Evolutionary conservation across 2,113 vertebrate genomes (phyloP), one percentile per base, ranked within the genome.

Genomic region (Rallus limicola): DNA sequence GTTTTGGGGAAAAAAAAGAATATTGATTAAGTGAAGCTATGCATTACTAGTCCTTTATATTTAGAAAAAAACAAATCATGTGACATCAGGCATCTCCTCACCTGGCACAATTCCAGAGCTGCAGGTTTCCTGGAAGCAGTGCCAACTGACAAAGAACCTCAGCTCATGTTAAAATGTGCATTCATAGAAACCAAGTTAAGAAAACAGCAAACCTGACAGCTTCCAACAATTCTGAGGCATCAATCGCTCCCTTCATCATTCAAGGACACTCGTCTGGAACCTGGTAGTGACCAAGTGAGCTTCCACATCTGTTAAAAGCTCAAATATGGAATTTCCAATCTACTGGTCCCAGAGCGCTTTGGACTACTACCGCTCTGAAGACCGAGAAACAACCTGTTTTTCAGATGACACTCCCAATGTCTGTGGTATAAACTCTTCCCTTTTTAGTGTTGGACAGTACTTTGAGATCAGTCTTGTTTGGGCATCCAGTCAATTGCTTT

Each of bases 231-330:
- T 18, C 44, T 11, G 48, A 63, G 14, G 12, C 13, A 9, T 67
- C 59, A 40, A 0, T 20, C 0, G 3, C 44, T 72, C 11, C 21
- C 28, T 78, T 48, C 29, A 9, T 25, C 55, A 8, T 0, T 23
- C 20, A 58, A 46, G 28, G 16, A 9, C 38, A 8, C 36, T 26
- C 28, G 4, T 31, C 40, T n/a, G 55, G 58, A 64, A 40, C 24
- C 63, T 31, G 6, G 3, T 23, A 24, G 19, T 24, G 56, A 64
- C 33, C 42, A 53, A 46, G 12, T 9, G 20, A 52, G 15, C 26
- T 55, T 55, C 46, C 72, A 60, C 25, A 31, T 11, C 1, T 4
- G 18, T 25, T 14, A 36, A 38, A 34, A 63, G 34, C 50, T 56
- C 34, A 38, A 6, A 59, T 9, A 7, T 1, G 7, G 5, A 13